Conservation (phyloP, 2,113 vertebrate species). For the Salvelinus sp. region DNA sequence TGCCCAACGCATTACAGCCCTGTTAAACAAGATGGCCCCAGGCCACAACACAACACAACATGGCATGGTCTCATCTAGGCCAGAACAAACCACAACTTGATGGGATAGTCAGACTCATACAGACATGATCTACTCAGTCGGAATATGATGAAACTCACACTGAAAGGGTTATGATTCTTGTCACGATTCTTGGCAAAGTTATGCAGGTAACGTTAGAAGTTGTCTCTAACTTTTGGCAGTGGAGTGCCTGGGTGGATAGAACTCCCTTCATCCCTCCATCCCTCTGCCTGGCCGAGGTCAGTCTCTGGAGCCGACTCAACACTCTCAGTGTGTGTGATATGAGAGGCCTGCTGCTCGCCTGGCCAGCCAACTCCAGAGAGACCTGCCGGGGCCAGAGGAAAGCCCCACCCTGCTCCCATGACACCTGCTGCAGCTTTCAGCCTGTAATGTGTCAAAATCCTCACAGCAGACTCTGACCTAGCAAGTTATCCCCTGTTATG, state of each 20-base stretch:
- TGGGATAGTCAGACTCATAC: too few species aligned
- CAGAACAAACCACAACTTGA: too few species aligned
- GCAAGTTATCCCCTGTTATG: neutral
- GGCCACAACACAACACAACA: too few species aligned
- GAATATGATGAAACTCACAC: too few species aligned
- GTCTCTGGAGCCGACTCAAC: conserved; percentile 66
- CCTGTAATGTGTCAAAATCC: conserved; percentile 42
- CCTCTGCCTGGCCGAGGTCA: conserved; percentile 48
- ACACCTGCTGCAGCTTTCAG: conserved; percentile 61
- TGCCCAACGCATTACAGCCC: too few species aligned
- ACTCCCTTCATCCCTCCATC: neutral
- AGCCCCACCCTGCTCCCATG: conserved; percentile 51
- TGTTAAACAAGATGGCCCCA: too few species aligned
- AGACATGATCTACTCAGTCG: neutral
- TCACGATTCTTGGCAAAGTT: too few species aligned
- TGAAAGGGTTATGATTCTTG: too few species aligned
- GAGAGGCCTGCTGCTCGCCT: conserved; percentile 69
- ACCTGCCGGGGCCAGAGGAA: conserved; percentile 35
- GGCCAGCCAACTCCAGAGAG: conserved; percentile 27
- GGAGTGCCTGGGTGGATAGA: neutral
- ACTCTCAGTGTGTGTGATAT: conserved; percentile 65
- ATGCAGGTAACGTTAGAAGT: too few species aligned
- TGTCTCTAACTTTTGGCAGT: neutral
- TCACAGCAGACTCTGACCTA: neutral
- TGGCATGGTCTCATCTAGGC: too few species aligned